phyloP scores from a whole-genome alignment of 30 jellyfish, hydroid and myxozoan genomes.

The Hydractinia echinata region DNA sequence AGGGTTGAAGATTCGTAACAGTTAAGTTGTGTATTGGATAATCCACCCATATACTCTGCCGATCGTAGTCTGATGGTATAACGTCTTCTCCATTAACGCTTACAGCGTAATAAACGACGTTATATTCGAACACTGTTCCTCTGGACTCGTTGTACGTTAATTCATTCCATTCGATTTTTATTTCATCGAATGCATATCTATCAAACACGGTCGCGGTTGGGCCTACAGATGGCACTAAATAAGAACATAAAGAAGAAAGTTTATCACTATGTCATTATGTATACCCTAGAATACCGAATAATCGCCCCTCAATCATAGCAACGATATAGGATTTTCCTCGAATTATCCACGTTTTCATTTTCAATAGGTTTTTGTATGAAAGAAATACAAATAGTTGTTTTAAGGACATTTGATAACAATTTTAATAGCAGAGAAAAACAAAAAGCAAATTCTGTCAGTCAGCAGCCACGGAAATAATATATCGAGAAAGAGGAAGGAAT shows the following conservation, averaged over 20 bases:
- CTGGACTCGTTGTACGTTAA: slow-evolving; percentile 28
- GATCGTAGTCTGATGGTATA: background rate
- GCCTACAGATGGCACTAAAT: slow-evolving; percentile 37
- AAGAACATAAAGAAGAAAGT: background rate
- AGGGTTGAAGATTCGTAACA: slow-evolving; percentile 18
- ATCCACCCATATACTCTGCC: slow-evolving; percentile 13
- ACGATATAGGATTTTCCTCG: too few relatives aligned
- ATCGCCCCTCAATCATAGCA: too few relatives aligned
- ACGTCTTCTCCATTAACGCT: slow-evolving; percentile 11
- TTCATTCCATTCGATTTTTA: slow-evolving; percentile 33
- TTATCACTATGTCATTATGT: background rate
- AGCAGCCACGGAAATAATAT: too few relatives aligned
- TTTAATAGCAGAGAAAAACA: too few relatives aligned
- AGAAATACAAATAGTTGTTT: background rate
- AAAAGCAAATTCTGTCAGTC: too few relatives aligned
- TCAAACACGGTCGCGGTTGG: slow-evolving; percentile 30
- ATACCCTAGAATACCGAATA: too few relatives aligned
- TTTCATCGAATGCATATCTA: slow-evolving; percentile 38
- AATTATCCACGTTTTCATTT: background rate
- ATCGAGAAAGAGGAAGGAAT: too few relatives aligned
- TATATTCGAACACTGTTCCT: slow-evolving; percentile 51
- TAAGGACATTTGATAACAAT: too few relatives aligned
- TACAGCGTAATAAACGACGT: slow-evolving; percentile 38
- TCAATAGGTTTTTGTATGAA: background rate
- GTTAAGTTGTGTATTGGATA: slow-evolving; percentile 28